A percentile compares a stretch with the other conserved stretches of the same genome.
Evolutionary conservation across 2,797 vertebrate species (phyloP).

Genomic region (Enteromius unitaeniatus): DNA sequence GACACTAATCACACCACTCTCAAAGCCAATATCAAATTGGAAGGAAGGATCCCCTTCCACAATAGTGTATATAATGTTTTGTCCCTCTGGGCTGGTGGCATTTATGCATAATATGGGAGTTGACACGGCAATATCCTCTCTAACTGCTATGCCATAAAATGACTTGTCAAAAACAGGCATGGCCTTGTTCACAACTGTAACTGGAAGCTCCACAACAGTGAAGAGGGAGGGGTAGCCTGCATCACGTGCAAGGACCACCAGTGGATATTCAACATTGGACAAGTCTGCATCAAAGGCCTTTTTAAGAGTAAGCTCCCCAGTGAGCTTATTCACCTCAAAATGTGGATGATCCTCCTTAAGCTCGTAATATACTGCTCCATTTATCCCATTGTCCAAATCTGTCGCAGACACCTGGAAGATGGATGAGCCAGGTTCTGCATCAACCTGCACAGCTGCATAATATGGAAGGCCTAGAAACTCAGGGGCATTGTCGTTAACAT

Average conservation of each 20-base stretch:
- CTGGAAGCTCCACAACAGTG: slow-evolving; percentile 84
- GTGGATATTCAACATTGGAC: slow-evolving; percentile 86
- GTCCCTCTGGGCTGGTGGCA: slow-evolving; percentile 90
- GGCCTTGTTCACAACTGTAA: slow-evolving; percentile 93
- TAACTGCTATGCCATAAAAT: slow-evolving; percentile 91
- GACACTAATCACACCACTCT: slow-evolving; percentile 88
- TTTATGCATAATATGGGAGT: slow-evolving; percentile 88
- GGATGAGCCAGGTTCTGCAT: slow-evolving; percentile 83
- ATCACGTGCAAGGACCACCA: slow-evolving; percentile 89
- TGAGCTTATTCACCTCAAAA: slow-evolving; percentile 83
- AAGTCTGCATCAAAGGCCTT: slow-evolving; percentile 85
- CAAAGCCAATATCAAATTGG: slow-evolving; percentile 93
- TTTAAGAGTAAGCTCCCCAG: slow-evolving; percentile 88
- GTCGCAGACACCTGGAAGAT: slow-evolving; percentile 87
- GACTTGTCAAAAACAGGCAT: slow-evolving; percentile 97
- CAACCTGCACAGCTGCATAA: slow-evolving; percentile 91
- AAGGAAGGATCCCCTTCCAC: slow-evolving; percentile 87
- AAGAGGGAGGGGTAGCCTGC: slow-evolving; percentile 85
- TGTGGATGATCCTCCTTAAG: slow-evolving; percentile 86
- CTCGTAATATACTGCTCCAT: slow-evolving; percentile 88
- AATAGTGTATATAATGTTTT: slow-evolving; percentile 91
- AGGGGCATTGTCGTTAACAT: slow-evolving; percentile 93
- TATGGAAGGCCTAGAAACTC: slow-evolving; percentile 93
- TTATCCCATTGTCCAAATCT: slow-evolving; percentile 86
- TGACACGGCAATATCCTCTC: slow-evolving; percentile 85